Evolutionary conservation across 2,113 vertebrate species (phyloP), one percentile per base, ranked within the genome.

Genomic region (Cyprinodon brontotheroides): DNA sequence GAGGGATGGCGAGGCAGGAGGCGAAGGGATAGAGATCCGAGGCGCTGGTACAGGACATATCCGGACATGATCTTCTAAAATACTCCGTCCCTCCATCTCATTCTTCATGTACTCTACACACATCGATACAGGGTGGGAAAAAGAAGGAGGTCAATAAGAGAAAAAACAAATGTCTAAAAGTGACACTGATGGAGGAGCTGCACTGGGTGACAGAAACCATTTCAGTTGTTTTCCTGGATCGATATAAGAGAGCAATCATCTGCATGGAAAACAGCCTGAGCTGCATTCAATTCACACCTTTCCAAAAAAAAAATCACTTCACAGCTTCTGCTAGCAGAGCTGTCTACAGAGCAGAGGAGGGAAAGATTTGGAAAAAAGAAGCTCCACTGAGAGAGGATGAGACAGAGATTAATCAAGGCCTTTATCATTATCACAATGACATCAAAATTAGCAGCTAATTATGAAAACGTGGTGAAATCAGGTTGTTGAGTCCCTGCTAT

Each of bases 71-170:
- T 96, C 96, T 75, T 96, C 96, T 50, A 93, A 72, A 13, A 95
- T 79, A 81, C 90, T 87, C 43, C 78, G 78, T 84, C 90, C 81
- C 86, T 96, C 96, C 92, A 85, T 88, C 75, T 95, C 85, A 4
- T 96, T 95, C 93, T 95, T 94, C 91, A 96, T 94, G 73, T 97
- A 96, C 40, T 98, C 97, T 99, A 89, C 53, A 61, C 20, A 72
- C 5, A 53, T 15, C 37, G 20, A 74, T 57, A 62, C 6, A 12
- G 22, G 5, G 37, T 45, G 17, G 0, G 14, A 37, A 57, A 38
- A 13, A 13, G 15, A 13, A 61, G 37, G 40, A 3, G 40, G 40
- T 37, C 37, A 40, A 29, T 53, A 67, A 75, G 5, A 65, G 17
- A 50, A 38, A 39, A 5, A 64, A 40, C 36, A 62, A 6, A 39